Evolutionary conservation across 1,140 invertebrate species (phyloP).

Genomic region (Drosophila miranda): DNA sequence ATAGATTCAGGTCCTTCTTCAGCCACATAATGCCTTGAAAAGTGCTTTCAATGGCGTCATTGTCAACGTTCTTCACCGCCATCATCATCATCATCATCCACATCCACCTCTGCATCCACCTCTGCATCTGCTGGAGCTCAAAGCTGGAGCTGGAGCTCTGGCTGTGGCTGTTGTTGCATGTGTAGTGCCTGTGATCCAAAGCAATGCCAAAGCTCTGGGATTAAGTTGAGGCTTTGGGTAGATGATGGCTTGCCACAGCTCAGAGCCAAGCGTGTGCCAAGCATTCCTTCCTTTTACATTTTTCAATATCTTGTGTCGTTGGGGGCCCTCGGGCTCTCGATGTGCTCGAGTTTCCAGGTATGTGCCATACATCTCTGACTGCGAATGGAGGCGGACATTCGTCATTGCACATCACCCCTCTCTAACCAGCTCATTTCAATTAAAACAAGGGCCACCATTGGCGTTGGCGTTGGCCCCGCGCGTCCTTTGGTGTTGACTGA

Average conservation of each 20-base stretch:
- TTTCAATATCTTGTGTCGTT: conserved; percentile 30
- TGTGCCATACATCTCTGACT: no score
- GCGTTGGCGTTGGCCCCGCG: background rate
- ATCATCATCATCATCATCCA: conserved; percentile 25
- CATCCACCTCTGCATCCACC: conserved; percentile 19
- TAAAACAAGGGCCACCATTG: conserved; percentile 19
- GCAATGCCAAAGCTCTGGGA: conserved; percentile 37
- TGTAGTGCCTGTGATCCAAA: conserved; percentile 19
- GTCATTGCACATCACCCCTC: background rate
- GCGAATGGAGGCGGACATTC: background rate
- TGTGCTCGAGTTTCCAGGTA: conserved; percentile 21
- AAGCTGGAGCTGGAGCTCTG: conserved; percentile 3
- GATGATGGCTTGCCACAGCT: conserved; percentile 12
- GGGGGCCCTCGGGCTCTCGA: conserved; percentile 3
- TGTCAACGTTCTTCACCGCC: conserved; percentile 41
- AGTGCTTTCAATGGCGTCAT: conserved; percentile 59
- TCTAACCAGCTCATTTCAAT: conserved; percentile 49
- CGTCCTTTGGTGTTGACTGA: conserved; percentile 38
- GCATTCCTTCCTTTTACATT: conserved; percentile 18
- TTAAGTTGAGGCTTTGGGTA: conserved; percentile 30
- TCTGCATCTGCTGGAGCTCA: conserved; percentile 5
- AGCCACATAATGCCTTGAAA: conserved; percentile 56
- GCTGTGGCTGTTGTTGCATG: conserved; percentile 4
- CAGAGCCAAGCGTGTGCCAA: conserved; percentile 2
- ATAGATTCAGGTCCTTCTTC: conserved; percentile 3